Percentiles rank a stretch among this genome's conserved stretches.
phyloP scores from a whole-genome alignment of 2,888 invertebrate genomes.

The Bugula neritina region DNA sequence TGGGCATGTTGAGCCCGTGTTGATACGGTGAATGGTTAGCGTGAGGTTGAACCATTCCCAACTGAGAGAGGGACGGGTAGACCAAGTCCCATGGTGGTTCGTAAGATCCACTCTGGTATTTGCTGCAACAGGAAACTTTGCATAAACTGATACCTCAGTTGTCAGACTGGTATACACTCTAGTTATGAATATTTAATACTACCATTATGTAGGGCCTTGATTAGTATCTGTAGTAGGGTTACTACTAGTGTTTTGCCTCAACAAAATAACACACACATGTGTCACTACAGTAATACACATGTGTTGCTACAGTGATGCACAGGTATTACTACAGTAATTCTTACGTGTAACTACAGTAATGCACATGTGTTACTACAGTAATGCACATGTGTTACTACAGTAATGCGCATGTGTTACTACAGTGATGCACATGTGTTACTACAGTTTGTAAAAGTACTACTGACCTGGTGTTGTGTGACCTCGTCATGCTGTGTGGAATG shows the following conservation, averaged over 20 bases:
- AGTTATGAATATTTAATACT: too few relatives aligned
- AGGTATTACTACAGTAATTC: not conserved
- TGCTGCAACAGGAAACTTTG: not conserved
- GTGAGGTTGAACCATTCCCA: not conserved
- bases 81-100: constrained; percentile 24
- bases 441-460: too few relatives aligned
- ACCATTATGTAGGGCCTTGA: too few relatives aligned
- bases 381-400: too few relatives aligned
- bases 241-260: too few relatives aligned
- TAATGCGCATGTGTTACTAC: too few relatives aligned
- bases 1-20: not conserved
- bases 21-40: not conserved
- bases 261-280: too few relatives aligned
- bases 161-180: too few relatives aligned
- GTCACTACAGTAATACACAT: too few relatives aligned
- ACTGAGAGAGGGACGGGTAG: constrained; percentile 11
- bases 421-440: too few relatives aligned
- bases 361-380: not conserved
- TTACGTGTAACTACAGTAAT: not conserved
- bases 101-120: constrained; percentile 20
- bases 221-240: too few relatives aligned
- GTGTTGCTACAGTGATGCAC: not conserved
- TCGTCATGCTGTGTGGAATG: constrained; percentile 1
- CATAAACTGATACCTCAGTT: too few relatives aligned
- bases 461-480: constrained; percentile 14